Evolutionary conservation across 2,113 vertebrate species (phyloP).

Genomic region (Andinoacara biseriatus): DNA sequence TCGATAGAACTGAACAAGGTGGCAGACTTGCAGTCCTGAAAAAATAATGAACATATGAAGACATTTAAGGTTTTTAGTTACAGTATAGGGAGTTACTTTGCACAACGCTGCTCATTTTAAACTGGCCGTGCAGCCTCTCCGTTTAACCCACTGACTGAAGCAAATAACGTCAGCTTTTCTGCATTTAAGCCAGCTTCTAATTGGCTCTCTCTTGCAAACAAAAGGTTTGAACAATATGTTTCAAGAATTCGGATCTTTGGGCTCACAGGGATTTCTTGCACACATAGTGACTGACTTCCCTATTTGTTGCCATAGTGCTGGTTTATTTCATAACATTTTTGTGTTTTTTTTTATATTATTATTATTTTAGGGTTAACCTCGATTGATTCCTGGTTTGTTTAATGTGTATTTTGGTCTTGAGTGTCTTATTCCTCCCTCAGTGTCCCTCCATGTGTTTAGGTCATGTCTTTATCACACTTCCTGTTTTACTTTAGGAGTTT

Average conservation of each 20-base stretch:
- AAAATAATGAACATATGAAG: not conserved
- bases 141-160: not conserved
- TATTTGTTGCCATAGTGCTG: not conserved
- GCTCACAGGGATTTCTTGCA: not conserved
- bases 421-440: too few relatives aligned
- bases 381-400: too few relatives aligned
- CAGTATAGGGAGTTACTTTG: not conserved
- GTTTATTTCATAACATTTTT: too few relatives aligned
- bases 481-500: too few relatives aligned
- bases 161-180: not conserved
- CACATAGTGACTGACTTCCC: not conserved
- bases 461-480: too few relatives aligned
- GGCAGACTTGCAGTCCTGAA: not conserved
- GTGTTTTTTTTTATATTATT: too few relatives aligned
- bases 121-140: not conserved
- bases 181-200: not conserved
- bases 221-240: not conserved
- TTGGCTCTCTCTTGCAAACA: not conserved
- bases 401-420: too few relatives aligned
- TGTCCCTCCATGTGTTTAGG: too few relatives aligned
- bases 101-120: not conserved
- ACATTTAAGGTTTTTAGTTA: too few relatives aligned
- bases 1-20: not conserved
- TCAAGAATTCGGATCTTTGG: not conserved
- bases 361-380: too few relatives aligned